A percentile compares a stretch with the other conserved stretches of the same genome.
Evolutionary conservation across 2,113 vertebrate genomes (phyloP).

Genomic region (Burhinus bistriatus): DNA sequence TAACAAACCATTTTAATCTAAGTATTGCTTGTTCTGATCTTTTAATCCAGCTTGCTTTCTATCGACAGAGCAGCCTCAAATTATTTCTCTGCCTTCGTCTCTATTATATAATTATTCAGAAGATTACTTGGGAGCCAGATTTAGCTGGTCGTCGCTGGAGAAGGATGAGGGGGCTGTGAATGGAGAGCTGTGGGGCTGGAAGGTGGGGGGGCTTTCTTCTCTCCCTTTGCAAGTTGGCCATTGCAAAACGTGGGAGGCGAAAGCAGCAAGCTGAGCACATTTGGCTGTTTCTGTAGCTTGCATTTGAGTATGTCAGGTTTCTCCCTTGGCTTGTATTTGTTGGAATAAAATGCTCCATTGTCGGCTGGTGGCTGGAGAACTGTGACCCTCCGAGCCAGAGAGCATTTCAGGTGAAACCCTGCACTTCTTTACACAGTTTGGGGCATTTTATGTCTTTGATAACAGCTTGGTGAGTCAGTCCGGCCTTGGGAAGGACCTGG

Average conservation of each 20-base stretch:
- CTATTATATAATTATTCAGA: slow-evolving; percentile 62
- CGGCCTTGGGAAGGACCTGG: not conserved
- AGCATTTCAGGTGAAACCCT: not conserved
- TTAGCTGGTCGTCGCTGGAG: not conserved
- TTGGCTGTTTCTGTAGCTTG: not conserved
- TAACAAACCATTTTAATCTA: slow-evolving; percentile 57
- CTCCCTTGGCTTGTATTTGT: not conserved
- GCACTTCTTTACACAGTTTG: not conserved
- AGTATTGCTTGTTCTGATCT: slow-evolving; percentile 51
- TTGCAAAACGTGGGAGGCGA: accelerated
- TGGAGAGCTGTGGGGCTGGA: not conserved
- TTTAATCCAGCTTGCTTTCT: slow-evolving; percentile 61
- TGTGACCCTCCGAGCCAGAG: accelerated
- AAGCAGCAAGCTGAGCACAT: accelerated
- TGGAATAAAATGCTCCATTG: not conserved
- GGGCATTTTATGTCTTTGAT: not conserved
- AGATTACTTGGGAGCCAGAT: slow-evolving; percentile 46
- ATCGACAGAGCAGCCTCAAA: not conserved
- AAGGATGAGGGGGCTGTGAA: not conserved
- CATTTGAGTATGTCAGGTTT: not conserved
- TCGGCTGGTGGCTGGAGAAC: not conserved
- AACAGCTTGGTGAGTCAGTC: accelerated
- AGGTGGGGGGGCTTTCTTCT: not conserved
- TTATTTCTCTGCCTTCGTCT: slow-evolving; percentile 2
- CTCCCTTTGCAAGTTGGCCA: not conserved